Percentiles rank a stretch among this genome's conserved stretches.
Evolutionary conservation across 1,140 invertebrate species (phyloP).

Genomic region (Drosophila tani): DNA sequence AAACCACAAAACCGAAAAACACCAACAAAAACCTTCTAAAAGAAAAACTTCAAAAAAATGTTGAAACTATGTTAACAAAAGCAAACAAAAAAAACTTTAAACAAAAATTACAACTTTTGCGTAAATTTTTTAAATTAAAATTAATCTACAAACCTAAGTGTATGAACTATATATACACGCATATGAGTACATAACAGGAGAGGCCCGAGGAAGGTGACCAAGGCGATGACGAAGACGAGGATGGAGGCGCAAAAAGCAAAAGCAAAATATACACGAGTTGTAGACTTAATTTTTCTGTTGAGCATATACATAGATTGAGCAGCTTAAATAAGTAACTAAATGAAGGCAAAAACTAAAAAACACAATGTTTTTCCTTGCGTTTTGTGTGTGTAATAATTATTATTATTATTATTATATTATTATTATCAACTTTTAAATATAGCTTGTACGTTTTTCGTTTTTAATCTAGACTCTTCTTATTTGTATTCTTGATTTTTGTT

Average conservation of each 20-base stretch:
- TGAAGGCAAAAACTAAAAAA: conserved; percentile 17
- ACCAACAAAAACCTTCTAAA: conserved; percentile 58
- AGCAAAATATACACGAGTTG: conserved; percentile 51
- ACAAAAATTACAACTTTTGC: conserved; percentile 42
- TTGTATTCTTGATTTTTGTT: conserved; percentile 58
- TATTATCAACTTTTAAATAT: conserved; percentile 74
- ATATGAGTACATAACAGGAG: conserved; percentile 32
- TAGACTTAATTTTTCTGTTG: conserved; percentile 61
- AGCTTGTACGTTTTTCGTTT: conserved; percentile 64
- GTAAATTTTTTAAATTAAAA: conserved; percentile 54
- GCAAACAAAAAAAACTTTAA: conserved; percentile 24
- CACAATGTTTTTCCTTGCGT: conserved; percentile 40
- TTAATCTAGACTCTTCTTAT: conserved; percentile 57
- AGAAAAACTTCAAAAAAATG: conserved; percentile 55
- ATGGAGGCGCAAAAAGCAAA: conserved; percentile 23
- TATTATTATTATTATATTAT: conserved; percentile 53
- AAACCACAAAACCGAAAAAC: conserved; percentile 47
- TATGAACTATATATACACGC: conserved; percentile 20
- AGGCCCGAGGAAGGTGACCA: conserved; percentile 18
- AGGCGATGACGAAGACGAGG: conserved; percentile 10
- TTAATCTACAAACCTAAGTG: conserved; percentile 25
- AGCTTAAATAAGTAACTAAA: conserved; percentile 48
- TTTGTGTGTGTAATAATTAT: conserved; percentile 72
- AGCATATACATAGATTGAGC: conserved; percentile 36
- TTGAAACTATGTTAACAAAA: conserved; percentile 72